Evolutionary conservation across 2,113 vertebrate genomes (phyloP).

Genomic region (Megaleporinus macrocephalus): DNA sequence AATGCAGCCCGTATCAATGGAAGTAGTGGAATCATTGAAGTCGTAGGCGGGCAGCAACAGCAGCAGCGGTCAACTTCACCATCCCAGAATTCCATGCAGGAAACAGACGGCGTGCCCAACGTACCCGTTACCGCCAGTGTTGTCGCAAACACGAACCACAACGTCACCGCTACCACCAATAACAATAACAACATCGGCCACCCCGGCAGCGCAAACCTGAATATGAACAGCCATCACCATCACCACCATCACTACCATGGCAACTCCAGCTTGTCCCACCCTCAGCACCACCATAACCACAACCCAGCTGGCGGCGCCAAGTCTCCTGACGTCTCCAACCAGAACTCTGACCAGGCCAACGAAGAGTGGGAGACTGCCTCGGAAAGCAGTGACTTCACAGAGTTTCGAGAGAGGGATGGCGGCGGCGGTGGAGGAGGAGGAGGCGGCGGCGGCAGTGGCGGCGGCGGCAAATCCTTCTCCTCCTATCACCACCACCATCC

Average conservation of each 20-base stretch:
- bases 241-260: slow-evolving; percentile 70
- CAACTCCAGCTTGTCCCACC: slow-evolving; percentile 61
- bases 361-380: slow-evolving; percentile 95
- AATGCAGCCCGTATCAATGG: slow-evolving; percentile 84
- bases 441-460: slow-evolving; percentile 47
- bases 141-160: slow-evolving; percentile 70
- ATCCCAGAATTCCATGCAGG: slow-evolving; percentile 67
- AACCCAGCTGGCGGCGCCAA: slow-evolving; percentile 81
- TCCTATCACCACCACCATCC: slow-evolving; percentile 74
- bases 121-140: slow-evolving; percentile 51
- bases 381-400: slow-evolving; percentile 93
- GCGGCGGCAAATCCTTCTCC: slow-evolving; percentile 63
- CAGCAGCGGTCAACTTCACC: slow-evolving; percentile 68
- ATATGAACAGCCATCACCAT: slow-evolving; percentile 70
- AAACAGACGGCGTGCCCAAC: slow-evolving; percentile 65
- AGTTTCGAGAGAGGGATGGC: slow-evolving; percentile 83
- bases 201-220: slow-evolving; percentile 65
- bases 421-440: slow-evolving; percentile 62
- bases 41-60: slow-evolving; percentile 38
- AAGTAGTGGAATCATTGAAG: slow-evolving; percentile 69
- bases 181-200: slow-evolving; percentile 60
- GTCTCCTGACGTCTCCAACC: slow-evolving; percentile 91
- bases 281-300: slow-evolving; percentile 78
- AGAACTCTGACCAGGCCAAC: slow-evolving; percentile 94
- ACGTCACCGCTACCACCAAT: slow-evolving; percentile 63